Evolutionary conservation across 2,113 vertebrate genomes (phyloP).

Genomic region (Meles meles): DNA sequence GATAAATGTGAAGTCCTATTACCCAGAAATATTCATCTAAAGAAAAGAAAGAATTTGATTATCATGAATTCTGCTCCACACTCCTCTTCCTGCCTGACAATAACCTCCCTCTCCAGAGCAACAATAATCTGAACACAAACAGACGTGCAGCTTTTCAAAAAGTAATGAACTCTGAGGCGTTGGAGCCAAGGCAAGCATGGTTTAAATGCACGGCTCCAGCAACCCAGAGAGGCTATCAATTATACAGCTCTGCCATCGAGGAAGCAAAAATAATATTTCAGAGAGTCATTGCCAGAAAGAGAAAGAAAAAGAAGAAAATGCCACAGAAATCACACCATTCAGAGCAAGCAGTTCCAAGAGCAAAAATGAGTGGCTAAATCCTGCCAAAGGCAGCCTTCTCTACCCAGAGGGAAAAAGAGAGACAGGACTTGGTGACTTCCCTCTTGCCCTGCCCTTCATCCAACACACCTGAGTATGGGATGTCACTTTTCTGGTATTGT

Average conservation of each 20-base stretch:
- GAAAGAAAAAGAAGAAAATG: constrained; percentile 77
- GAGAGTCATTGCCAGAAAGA: constrained; percentile 71
- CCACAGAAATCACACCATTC: constrained; percentile 54
- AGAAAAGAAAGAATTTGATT: constrained; percentile 60
- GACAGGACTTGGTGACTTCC: fast-evolving
- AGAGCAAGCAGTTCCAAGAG: constrained; percentile 66
- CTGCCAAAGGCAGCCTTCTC: neutral
- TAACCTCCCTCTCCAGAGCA: constrained; percentile 77
- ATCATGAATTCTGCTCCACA: constrained; percentile 67
- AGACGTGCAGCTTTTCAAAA: constrained; percentile 82
- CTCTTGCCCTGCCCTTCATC: neutral
- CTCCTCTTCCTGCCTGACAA: constrained; percentile 70
- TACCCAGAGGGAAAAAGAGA: neutral
- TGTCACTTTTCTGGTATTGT: neutral
- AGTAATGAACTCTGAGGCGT: constrained; percentile 82
- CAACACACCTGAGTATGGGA: neutral
- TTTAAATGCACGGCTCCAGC: constrained; percentile 75
- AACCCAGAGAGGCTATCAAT: constrained; percentile 81
- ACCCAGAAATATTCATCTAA: constrained; percentile 56
- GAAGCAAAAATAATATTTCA: constrained; percentile 78
- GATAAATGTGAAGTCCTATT: constrained; percentile 61
- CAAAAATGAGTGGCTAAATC: neutral
- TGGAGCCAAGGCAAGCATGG: constrained; percentile 76
- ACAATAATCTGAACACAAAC: constrained; percentile 82
- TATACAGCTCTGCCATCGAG: constrained; percentile 77